These are phyloP conservation scores for Ramazzottius varieornatus DNA, from an alignment of 2,888 invertebrate genomes.

Conservation along the genomic window DNA sequence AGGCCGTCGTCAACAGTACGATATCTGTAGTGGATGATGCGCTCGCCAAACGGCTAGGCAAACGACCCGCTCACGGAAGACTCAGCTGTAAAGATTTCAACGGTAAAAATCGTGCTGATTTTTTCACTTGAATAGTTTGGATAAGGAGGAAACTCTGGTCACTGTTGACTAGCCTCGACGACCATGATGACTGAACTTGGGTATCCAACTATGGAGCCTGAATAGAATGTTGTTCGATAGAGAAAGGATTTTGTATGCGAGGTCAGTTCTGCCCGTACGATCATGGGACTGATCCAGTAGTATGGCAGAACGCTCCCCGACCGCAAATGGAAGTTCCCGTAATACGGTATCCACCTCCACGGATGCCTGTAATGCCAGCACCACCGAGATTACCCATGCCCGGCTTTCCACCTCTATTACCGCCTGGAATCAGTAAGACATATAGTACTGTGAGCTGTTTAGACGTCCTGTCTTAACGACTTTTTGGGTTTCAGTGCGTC, in stretches of 20 bases:
- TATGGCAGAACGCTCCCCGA: conserved; percentile 20
- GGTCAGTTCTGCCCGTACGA: conserved; percentile 90
- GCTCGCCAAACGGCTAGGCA: background rate
- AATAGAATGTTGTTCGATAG: conserved; percentile 24
- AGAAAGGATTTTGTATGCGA: conserved; percentile 78
- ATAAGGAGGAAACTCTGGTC: background rate
- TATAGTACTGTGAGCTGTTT: background rate
- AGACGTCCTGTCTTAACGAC: too few species aligned
- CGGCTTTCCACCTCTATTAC: background rate
- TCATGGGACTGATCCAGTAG: conserved; percentile 83
- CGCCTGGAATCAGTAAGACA: background rate
- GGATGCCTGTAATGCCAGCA: background rate
- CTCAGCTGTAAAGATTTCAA: background rate
- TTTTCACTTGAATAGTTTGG: background rate
- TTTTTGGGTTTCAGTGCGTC: too few species aligned
- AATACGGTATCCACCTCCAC: background rate
- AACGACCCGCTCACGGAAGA: background rate
- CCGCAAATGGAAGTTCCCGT: background rate
- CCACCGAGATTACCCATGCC: background rate
- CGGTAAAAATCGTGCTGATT: background rate
- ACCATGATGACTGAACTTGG: too few species aligned
- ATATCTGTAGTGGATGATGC: background rate
- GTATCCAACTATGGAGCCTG: background rate
- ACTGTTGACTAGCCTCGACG: too few species aligned
- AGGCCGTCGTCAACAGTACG: background rate